These are phyloP conservation scores for Dissostichus mawsoni DNA, from an alignment of 2,113 vertebrate species.

Conservation along the genomic window DNA sequence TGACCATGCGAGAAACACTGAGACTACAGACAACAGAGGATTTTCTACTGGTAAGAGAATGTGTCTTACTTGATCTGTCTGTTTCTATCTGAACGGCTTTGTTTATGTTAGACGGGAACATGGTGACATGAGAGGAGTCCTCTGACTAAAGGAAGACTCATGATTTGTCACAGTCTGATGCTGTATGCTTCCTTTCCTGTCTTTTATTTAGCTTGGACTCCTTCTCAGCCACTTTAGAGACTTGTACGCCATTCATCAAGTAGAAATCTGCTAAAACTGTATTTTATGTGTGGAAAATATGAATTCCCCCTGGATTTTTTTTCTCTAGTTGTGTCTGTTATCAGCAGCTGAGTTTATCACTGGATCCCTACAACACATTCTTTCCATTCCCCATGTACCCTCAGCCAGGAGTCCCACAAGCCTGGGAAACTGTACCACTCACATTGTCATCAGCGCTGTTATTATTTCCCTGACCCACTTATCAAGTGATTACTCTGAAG, in stretches of 20 bases:
- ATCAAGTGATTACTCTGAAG: background rate
- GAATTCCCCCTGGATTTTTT: background rate
- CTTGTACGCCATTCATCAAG: background rate
- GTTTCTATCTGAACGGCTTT: background rate
- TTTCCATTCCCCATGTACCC: constrained; percentile 56
- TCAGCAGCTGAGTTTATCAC: constrained; percentile 37
- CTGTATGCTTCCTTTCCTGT: background rate
- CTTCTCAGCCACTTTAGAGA: background rate
- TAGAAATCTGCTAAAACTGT: background rate
- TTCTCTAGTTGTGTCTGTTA: background rate
- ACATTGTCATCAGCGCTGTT: background rate
- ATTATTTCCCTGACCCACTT: background rate
- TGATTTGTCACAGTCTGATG: constrained; percentile 14
- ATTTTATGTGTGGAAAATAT: background rate
- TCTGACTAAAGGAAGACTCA: constrained; percentile 21
- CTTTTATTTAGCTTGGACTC: background rate
- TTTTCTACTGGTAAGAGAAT: constrained; percentile 36
- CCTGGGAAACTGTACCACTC: background rate
- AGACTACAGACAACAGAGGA: fast-evolving
- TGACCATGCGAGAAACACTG: background rate
- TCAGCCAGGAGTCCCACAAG: background rate
- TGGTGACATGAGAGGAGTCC: background rate
- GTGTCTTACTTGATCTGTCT: background rate
- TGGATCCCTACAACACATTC: constrained; percentile 43
- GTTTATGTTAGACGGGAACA: background rate